Percentiles rank a stretch among this genome's conserved stretches.
These are phyloP conservation scores for Temnopleurus reevesii DNA, from an alignment of 53 echinoderm and acorn worm genomes.

Conservation along the genomic window DNA sequence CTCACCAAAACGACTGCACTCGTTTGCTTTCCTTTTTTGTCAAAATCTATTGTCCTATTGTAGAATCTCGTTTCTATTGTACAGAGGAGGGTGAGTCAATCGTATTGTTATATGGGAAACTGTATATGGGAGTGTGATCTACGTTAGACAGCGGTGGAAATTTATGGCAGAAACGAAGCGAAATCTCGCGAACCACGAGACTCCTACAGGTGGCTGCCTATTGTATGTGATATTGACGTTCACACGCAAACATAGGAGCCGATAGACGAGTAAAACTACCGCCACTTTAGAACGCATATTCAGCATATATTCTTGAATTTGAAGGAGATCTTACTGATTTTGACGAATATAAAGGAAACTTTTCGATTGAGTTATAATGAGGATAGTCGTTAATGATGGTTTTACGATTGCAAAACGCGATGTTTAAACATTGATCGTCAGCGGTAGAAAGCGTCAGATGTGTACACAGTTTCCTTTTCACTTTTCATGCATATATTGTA, in stretches of 20 bases:
- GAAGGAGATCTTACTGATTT: not conserved
- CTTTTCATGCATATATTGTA: too few relatives aligned
- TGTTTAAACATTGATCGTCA: too few relatives aligned
- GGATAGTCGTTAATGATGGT: not conserved
- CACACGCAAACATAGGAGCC: not conserved
- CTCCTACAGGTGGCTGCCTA: not conserved
- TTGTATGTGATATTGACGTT: not conserved
- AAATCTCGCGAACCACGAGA: constrained; percentile 47
- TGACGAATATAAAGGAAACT: not conserved
- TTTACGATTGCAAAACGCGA: not conserved
- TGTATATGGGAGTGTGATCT: constrained; percentile 4
- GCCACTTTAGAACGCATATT: not conserved
- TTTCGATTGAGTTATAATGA: not conserved
- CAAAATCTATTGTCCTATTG: constrained; percentile 20
- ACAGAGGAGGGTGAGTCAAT: constrained; percentile 5
- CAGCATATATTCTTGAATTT: not conserved
- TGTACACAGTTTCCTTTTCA: not conserved
- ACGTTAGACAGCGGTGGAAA: constrained; percentile 45
- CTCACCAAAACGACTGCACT: not conserved
- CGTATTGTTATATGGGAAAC: constrained; percentile 4
- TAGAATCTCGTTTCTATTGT: constrained; percentile 9
- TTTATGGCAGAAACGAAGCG: not conserved
- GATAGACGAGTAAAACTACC: not conserved
- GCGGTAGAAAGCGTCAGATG: not conserved
- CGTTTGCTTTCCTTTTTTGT: not conserved